Conservation (phyloP, 2,113 vertebrate species). For the Tragelaphus buxtoni region DNA sequence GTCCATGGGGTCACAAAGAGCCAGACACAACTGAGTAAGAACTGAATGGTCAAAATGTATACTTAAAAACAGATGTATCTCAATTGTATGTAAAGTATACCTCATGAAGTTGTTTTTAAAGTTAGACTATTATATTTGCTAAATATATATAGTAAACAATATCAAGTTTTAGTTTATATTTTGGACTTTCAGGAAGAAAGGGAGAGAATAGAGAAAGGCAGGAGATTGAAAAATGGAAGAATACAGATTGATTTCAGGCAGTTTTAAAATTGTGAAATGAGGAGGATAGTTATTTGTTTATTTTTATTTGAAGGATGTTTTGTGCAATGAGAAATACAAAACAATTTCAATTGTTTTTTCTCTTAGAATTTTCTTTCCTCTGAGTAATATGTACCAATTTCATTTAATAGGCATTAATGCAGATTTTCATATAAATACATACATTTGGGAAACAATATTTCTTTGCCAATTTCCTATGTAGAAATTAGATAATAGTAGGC, state of each 20-base stretch:
- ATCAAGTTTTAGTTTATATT: neutral
- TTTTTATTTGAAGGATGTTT: conserved; percentile 42
- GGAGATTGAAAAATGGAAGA: neutral
- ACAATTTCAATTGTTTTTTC: neutral
- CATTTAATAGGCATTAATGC: conserved; percentile 18
- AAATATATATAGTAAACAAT: neutral
- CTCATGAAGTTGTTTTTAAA: neutral
- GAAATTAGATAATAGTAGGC: conserved; percentile 60
- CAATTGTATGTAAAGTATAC: neutral
- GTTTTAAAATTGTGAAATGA: neutral
- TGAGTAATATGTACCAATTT: conserved; percentile 52
- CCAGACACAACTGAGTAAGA: fast-evolving
- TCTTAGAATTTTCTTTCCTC: neutral
- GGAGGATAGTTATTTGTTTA: neutral
- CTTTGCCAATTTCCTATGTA: conserved; percentile 59
- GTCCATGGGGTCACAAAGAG: neutral
- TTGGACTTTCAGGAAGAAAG: neutral
- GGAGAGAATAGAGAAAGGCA: neutral
- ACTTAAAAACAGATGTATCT: neutral
- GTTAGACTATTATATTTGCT: neutral
- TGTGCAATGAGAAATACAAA: conserved; percentile 38
- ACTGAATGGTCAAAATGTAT: neutral
- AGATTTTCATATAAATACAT: conserved; percentile 47
- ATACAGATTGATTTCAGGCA: neutral
- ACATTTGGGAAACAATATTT: conserved; percentile 52